Conservation (phyloP, 2,113 vertebrate species). For the Psittacus erithacus region DNA sequence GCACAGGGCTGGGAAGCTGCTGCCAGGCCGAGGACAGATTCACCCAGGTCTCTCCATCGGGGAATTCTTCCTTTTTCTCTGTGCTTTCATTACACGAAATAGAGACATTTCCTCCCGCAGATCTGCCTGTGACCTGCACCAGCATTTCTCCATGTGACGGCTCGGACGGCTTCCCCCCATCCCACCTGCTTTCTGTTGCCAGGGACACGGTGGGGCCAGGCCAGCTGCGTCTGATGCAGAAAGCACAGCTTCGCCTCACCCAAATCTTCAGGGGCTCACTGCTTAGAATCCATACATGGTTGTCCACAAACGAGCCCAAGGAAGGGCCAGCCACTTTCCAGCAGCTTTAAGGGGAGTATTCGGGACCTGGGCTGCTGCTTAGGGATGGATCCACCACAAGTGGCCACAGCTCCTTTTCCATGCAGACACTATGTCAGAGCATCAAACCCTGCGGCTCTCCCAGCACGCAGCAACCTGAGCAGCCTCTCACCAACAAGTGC, state of each 20-base stretch:
- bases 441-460: neutral
- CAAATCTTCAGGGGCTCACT: neutral
- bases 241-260: neutral
- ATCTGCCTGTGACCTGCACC: neutral
- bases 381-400: neutral
- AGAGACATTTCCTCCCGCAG: neutral
- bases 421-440: accelerated
- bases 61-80: neutral
- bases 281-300: neutral
- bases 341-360: neutral
- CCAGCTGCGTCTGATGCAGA: neutral
- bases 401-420: neutral
- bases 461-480: neutral
- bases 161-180: accelerated
- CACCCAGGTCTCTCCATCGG: neutral
- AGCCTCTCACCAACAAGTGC: neutral
- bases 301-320: neutral
- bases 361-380: neutral
- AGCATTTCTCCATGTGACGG: neutral
- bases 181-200: neutral
- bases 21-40: neutral
- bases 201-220: accelerated
- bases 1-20: accelerated
- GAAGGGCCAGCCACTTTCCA: neutral
- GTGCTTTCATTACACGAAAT: neutral